Conservation (phyloP, 2,888 invertebrate species). For the Nymphalis c-album region DNA sequence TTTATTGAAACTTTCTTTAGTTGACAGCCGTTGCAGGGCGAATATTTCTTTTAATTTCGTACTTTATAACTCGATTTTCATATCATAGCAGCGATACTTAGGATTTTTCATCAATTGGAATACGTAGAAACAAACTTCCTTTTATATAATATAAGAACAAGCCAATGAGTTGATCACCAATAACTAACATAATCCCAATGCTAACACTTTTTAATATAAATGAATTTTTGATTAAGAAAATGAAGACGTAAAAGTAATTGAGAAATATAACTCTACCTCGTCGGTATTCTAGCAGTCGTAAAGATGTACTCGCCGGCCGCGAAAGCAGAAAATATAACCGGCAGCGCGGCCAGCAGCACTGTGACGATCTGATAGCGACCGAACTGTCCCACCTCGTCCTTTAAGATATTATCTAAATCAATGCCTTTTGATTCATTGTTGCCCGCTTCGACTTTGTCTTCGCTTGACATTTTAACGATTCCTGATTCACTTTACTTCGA, state of each 20-base stretch:
- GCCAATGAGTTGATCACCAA: too few relatives aligned
- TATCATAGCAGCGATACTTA: too few relatives aligned
- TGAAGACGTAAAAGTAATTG: not conserved
- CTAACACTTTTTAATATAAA: not conserved
- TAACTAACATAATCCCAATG: too few relatives aligned
- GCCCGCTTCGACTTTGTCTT: constrained; percentile 47
- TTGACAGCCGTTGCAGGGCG: too few relatives aligned
- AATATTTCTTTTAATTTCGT: too few relatives aligned
- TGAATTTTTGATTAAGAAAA: not conserved
- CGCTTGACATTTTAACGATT: constrained; percentile 44
- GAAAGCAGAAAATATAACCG: constrained; percentile 71
- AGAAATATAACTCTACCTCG: constrained; percentile 52
- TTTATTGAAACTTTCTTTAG: too few relatives aligned
- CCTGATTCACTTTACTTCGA: not conserved
- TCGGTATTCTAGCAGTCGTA: constrained; percentile 68
- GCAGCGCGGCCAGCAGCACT: constrained; percentile 62
- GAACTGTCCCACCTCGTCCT: constrained; percentile 69
- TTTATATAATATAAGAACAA: too few relatives aligned
- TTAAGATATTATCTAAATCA: constrained; percentile 66
- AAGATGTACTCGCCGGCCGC: constrained; percentile 74
- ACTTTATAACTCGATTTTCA: too few relatives aligned
- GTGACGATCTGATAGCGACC: constrained; percentile 68
- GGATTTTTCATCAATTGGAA: too few relatives aligned
- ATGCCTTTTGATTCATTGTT: constrained; percentile 42
- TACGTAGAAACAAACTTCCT: too few relatives aligned